A percentile compares a stretch with the other conserved stretches of the same genome.
phyloP scores from a whole-genome alignment of 2,888 invertebrate genomes.

The Xestoiulus laeticollis region DNA sequence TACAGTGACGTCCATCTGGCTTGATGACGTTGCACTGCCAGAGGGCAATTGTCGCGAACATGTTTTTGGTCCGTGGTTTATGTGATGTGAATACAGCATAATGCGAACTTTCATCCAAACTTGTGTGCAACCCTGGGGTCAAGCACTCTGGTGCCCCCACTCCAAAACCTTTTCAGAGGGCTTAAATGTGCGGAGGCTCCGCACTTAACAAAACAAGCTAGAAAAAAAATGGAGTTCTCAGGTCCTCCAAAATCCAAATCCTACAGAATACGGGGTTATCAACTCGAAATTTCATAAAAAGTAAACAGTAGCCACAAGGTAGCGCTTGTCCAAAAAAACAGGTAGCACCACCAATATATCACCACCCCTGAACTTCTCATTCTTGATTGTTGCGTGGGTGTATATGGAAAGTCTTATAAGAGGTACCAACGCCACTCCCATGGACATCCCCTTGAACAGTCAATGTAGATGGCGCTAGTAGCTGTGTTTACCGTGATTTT shows the following conservation, averaged over 20 bases:
- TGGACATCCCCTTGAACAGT: not conserved
- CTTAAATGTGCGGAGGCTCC: not conserved
- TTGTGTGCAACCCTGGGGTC: not conserved
- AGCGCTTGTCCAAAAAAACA: slow-evolving; percentile 1
- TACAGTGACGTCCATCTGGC: too few species aligned
- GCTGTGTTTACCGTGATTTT: not conserved
- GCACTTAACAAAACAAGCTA: too few species aligned
- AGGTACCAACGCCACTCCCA: not conserved
- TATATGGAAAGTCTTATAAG: not conserved
- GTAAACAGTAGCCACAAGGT: slow-evolving; percentile 20
- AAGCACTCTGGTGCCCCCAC: not conserved
- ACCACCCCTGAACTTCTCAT: not conserved
- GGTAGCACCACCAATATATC: not conserved
- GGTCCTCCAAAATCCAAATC: not conserved
- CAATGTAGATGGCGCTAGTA: not conserved
- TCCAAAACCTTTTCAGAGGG: slow-evolving; percentile 14
- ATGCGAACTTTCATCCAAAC: not conserved
- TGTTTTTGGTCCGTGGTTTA: too few species aligned
- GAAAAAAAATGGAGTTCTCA: not conserved
- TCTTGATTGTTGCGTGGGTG: not conserved
- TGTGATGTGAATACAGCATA: too few species aligned
- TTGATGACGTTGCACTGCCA: too few species aligned
- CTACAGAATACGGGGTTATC: not conserved
- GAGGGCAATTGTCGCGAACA: too few species aligned
- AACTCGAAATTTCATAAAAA: not conserved